These are phyloP conservation scores for Sterrhoptilus dennistouni DNA, from an alignment of 2,113 vertebrate genomes.

Conservation along the genomic window DNA sequence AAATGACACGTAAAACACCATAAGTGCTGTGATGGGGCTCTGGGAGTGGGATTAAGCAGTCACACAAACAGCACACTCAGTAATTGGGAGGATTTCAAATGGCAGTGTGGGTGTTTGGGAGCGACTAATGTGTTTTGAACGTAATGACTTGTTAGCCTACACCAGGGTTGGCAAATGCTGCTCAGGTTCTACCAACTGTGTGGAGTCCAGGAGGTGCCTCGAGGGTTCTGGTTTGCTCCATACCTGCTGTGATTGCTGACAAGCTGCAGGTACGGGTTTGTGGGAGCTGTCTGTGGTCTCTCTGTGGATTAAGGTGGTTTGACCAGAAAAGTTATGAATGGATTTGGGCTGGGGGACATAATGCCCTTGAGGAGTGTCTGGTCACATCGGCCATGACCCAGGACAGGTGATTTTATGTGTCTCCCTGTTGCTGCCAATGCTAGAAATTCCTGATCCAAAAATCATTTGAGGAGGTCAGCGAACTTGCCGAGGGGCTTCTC, in stretches of 20 bases:
- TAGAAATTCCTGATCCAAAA: background rate
- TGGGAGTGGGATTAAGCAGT: background rate
- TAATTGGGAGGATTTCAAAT: background rate
- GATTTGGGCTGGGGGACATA: background rate
- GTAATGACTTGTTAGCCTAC: background rate
- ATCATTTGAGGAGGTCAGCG: background rate
- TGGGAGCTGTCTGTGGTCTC: background rate
- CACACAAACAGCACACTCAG: background rate
- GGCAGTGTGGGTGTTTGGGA: slow-evolving; percentile 2
- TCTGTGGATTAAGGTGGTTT: background rate
- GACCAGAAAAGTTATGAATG: background rate
- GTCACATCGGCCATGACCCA: accelerated
- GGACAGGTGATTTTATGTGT: background rate
- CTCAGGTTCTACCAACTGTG: background rate
- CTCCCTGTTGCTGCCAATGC: background rate
- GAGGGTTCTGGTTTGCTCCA: background rate
- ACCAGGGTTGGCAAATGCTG: background rate
- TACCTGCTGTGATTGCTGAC: background rate
- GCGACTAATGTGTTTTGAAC: background rate
- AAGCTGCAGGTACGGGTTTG: background rate
- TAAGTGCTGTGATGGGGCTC: background rate
- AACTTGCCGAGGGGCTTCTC: background rate
- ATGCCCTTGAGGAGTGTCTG: background rate
- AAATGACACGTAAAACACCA: background rate
- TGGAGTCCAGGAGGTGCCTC: background rate